Evolutionary conservation across 1,140 invertebrate genomes (phyloP), one percentile per base, ranked within the genome.

Genomic region (Eupeodes corollae): DNA sequence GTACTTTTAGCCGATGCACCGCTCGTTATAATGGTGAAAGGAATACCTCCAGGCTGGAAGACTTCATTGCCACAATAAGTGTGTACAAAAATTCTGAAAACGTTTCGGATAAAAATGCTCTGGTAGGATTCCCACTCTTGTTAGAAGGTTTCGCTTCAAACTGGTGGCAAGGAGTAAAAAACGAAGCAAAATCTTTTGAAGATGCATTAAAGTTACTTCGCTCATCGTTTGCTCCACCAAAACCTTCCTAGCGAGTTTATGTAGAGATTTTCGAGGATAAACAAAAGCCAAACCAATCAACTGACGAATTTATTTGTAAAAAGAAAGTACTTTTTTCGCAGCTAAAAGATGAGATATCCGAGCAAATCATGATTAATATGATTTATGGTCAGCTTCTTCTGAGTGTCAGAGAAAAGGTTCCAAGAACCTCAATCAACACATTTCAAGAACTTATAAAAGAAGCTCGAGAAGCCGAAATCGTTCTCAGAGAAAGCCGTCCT

Each of bases 341-440:
- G 21, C 43, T 67, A 37, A 64, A 64, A 8, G 49, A 61, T 42
- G 64, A 65, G 43, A 57, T 63, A n/a, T 61, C 61, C 6, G 59
- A 67, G 44, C 21, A 26, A 26, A 26, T 26, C 21, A 26, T 26
- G 21, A 44, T 67, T 42, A 61, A 67, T 37, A 63, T 67, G 1
- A 44, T 67, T 9, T 67, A 50, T 26, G 64, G 64, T 12, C 38
- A 63, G 10, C 31, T 67, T 38, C 49, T 44, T 15, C 34, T 56
- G 13, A 65, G 61, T 26, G 65, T 65, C 42, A 48, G 53, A 5
- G 52, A 59, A 12, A 52, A 52, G 16, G 63, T 65, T 13, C 58
- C 62, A 3, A 53, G 62, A 1, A 62, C 62, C 21, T 56, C 65
- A 19, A 39, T 65, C 5, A 59, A 55, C 43, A 48, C 48, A 11